Base-by-base conservation (phyloP, 2,797 vertebrate genomes). In the Sebastes umbrosus region DNA sequence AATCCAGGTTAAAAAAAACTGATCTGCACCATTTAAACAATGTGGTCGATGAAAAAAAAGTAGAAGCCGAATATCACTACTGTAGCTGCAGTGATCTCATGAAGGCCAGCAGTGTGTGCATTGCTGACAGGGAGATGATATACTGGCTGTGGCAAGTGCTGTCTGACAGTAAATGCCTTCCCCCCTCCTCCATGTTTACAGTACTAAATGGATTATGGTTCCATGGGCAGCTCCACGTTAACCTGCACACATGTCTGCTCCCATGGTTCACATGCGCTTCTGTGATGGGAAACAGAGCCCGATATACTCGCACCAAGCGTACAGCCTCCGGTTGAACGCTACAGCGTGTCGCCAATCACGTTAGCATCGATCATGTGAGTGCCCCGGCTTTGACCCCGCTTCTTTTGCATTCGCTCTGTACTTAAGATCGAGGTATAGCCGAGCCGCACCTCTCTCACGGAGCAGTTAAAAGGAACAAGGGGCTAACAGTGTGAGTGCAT, bases 191-290 rank as follows among this genome's bases (percentile, higher is more conserved):
- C 66, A 18, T 94, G 94, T 94, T 94, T 94, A 94, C 93, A 91
- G 90, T 90, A 83, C 62, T 96, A 95, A 96, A 92, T 91, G 94
- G 94, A 96, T 96, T 96, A 95, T 65, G 63, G 88, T 89, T 89
- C 81, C 79, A 90, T 9, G 89, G 90, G 89, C 84, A 84, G 89
- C 90, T 87, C 81, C 78, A 75, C 83, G 86, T 89, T 88, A 91
- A 87, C 92, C 87, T 84, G 81, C 85, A 76, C 90, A 87, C 88
- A 77, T 34, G 87, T 87, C 87, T 73, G 86, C 87, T 89, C 78
- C 78, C 11, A 20, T 43, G 84, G 57, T 87, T 91, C 77, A 77
- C 74, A 27, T 27, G 79, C 4, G 11, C 69, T 50, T 68, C 83
- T 50, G 55, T 84, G 89, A 79, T 76, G 89, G 87, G 86, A 86